phyloP scores from a whole-genome alignment of 2,797 vertebrate genomes.

The Cossypha dichroa region DNA sequence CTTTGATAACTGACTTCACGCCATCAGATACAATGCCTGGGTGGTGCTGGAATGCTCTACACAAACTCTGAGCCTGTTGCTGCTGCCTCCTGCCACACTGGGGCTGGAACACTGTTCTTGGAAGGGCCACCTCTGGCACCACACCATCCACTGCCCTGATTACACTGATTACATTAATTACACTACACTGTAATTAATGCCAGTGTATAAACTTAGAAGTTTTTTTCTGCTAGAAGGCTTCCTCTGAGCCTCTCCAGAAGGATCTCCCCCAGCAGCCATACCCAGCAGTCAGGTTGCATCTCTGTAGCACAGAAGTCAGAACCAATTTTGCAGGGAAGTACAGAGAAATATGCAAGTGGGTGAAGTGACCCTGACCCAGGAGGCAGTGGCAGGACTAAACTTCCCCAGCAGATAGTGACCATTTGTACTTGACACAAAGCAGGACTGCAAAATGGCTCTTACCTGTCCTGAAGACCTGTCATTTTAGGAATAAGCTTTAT shows the following conservation, averaged over 20 bases:
- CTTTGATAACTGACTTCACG: not conserved
- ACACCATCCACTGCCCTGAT: not conserved
- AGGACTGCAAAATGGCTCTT: not conserved
- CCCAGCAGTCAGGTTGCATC: not conserved
- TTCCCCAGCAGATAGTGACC: not conserved
- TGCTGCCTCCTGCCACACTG: not conserved
- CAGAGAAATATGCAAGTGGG: not conserved
- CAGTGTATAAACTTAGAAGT: not conserved
- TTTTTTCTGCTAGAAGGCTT: not conserved
- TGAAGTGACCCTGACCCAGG: not conserved
- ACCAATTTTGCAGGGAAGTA: not conserved
- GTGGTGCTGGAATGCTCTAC: not conserved
- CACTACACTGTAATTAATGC: not conserved
- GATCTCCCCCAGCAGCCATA: not conserved
- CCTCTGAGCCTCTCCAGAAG: not conserved
- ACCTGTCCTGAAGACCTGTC: slow-evolving; percentile 53
- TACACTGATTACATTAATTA: not conserved
- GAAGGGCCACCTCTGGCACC: not conserved
- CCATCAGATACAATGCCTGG: not conserved
- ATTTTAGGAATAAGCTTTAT: slow-evolving; percentile 25
- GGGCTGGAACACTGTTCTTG: not conserved
- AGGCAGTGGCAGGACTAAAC: not conserved
- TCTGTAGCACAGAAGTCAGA: not conserved
- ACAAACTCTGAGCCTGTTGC: not conserved
- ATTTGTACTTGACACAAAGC: not conserved